Evolutionary conservation across 2,113 vertebrate genomes (phyloP), one percentile per base, ranked within the genome.

Genomic region (Albula glossodonta): DNA sequence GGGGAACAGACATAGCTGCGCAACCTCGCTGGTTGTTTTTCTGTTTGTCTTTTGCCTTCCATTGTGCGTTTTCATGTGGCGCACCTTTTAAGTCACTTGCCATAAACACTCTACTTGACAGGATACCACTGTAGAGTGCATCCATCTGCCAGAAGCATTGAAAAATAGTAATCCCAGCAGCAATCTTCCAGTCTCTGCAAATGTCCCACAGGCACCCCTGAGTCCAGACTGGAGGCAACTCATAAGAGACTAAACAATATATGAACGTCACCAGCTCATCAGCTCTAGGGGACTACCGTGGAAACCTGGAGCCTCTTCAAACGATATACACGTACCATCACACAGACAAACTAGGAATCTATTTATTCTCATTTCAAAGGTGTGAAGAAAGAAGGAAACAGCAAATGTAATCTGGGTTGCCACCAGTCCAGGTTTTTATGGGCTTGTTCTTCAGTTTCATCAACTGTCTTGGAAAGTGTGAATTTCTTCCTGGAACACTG

Each of bases 1-100:
- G 84, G 74, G 74, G 82, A 80, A 84, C 82, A 66, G 48, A 31
- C 78, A 60, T 49, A 9, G n/a, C 52, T 80, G 51, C 70, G 74
- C 7, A 5, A 70, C 70, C 17, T 66, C n/a, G 31, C 7, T 1
- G 19, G 5, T 74, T 56, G 49, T 51, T 63, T 50, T 60, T 52
- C 49, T n/a, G n/a, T n/a, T 83, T 86, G 85, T 60, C n/a, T 83
- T 51, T 51, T 6, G 48, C 41, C 49, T 50, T 51, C 12, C 5
- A 4, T 15, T 51, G 70, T 80, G 48, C 49, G 74, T 51, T 80
- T 83, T 25, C 4, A n/a, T 25, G 22, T 70, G 53, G 57, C 78
- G 82, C 41, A 51, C 81, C 52, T 79, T 81, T 10, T 49, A 11
- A 25, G 31, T 78, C 70, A 83, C 74, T 51, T 48, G 41, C 53